A percentile compares a stretch with the other conserved stretches of the same genome.
Conservation (phyloP, 2,888 invertebrate genomes). For the Phymatocera aterrima region DNA sequence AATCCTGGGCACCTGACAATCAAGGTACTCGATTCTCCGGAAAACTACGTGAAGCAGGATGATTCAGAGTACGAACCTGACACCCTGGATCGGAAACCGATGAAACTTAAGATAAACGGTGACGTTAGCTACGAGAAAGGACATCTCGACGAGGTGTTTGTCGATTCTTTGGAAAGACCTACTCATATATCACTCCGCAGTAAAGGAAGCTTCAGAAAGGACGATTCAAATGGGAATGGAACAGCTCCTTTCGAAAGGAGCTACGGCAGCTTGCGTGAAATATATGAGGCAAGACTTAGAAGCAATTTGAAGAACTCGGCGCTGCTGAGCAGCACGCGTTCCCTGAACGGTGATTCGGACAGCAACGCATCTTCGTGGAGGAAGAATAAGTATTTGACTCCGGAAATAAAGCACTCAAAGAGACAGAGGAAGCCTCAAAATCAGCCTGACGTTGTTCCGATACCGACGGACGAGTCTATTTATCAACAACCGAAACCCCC, state of each 20-base stretch:
- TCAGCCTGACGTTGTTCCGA: slow-evolving; percentile 84
- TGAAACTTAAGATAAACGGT: slow-evolving; percentile 75
- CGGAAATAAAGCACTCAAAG: slow-evolving; percentile 85
- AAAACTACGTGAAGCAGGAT: slow-evolving; percentile 84
- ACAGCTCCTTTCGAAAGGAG: slow-evolving; percentile 75
- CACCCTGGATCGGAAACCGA: slow-evolving; percentile 88
- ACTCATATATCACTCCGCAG: slow-evolving; percentile 81
- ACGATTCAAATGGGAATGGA: slow-evolving; percentile 67
- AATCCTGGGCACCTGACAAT: slow-evolving; percentile 90
- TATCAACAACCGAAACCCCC: slow-evolving; percentile 81
- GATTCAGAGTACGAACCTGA: slow-evolving; percentile 92
- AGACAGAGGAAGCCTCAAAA: slow-evolving; percentile 80
- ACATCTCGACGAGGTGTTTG: slow-evolving; percentile 71
- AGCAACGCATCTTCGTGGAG: slow-evolving; percentile 63
- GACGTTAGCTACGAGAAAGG: slow-evolving; percentile 72
- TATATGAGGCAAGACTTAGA: slow-evolving; percentile 79
- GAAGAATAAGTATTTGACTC: slow-evolving; percentile 75
- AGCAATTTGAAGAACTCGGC: slow-evolving; percentile 56
- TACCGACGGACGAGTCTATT: slow-evolving; percentile 79
- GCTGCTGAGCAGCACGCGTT: slow-evolving; percentile 52
- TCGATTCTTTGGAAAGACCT: slow-evolving; percentile 78
- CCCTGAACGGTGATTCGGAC: slow-evolving; percentile 57
- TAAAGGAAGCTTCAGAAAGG: slow-evolving; percentile 84
- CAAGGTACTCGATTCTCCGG: slow-evolving; percentile 88
- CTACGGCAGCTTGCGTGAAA: slow-evolving; percentile 84